Evolutionary conservation across 2,888 invertebrate genomes (phyloP), one percentile per base, ranked within the genome.

Genomic region (Hypsopygia costalis): DNA sequence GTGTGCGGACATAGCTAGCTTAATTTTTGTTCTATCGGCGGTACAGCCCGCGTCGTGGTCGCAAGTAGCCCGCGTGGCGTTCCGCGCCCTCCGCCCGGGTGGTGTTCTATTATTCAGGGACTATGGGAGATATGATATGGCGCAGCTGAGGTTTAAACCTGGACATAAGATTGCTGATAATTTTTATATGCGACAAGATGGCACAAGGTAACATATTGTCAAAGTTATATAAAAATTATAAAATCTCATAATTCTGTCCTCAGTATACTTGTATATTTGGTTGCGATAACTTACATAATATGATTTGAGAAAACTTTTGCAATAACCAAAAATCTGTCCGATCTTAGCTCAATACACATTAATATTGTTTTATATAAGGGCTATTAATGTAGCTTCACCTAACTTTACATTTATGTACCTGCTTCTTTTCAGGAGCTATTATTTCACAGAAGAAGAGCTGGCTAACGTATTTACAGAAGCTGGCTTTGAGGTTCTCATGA

Each of bases 171-270:
- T 99, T 36, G 80, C 92, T 0, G 97, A 98, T 1, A 96, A 97
- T 70, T 95, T 98, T 58, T 99, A 99, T 70, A 95, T 97, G 91
- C 88, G 99, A 10, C 98, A 98, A 76, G 99, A 99, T 91, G 98
- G 98, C 0, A 99, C 98, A 0, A 92, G 97, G 92, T 93, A 69
- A 4, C 9, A 11, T 16, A 27, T 27, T 20, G 20, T 33, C 0
- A 3, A 11, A 3, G 0, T 25, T 6, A 8, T n/a, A 30, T n/a
- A n/a, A n/a, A n/a, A n/a, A n/a, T n/a, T n/a, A n/a, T n/a, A n/a
- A n/a, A n/a, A n/a, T n/a, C n/a, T n/a, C n/a, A n/a, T n/a, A n/a
- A n/a, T n/a, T n/a, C n/a, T n/a, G n/a, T n/a, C n/a, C n/a, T n/a
- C n/a, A n/a, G n/a, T n/a, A n/a, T n/a, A n/a, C n/a, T n/a, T n/a